A percentile compares a stretch with the other conserved stretches of the same genome.
Conservation (phyloP, 92 coral and sea anemone genomes). For the Bergia sp. region DNA sequence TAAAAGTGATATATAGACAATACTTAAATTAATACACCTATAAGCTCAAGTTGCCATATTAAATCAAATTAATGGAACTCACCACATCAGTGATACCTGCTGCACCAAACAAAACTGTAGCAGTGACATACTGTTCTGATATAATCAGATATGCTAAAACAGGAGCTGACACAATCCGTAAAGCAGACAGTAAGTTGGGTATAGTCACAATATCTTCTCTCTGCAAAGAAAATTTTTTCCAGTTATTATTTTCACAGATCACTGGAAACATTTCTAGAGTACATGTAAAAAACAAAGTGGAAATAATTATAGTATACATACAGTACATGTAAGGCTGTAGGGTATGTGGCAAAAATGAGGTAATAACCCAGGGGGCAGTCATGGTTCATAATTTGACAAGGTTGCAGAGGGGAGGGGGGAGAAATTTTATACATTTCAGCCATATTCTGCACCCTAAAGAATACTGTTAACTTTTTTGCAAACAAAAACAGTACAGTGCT, state of each 20-base stretch:
- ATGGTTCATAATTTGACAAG: no score
- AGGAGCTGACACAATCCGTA: constrained; percentile 89
- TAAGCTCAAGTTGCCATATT: background rate
- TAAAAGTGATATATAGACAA: no score
- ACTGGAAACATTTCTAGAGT: background rate
- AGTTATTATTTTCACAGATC: background rate
- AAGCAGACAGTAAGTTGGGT: constrained; percentile 86
- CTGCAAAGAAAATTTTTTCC: constrained; percentile 50
- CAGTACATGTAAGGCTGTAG: no score
- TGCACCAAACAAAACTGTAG: constrained; percentile 76
- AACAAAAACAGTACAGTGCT: no score
- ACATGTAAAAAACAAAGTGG: no score
- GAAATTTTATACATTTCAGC: no score
- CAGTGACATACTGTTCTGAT: constrained; percentile 71
- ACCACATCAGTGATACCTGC: constrained; percentile 99
- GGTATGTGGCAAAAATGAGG: no score
- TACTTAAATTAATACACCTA: background rate
- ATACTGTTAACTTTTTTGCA: no score
- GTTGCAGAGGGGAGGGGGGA: no score
- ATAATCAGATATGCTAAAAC: constrained; percentile 85
- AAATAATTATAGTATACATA: no score
- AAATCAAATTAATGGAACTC: background rate
- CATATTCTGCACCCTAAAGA: no score
- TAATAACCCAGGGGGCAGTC: no score
- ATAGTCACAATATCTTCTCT: constrained; percentile 90